Percentiles rank a stretch among this genome's conserved stretches.
Conservation (phyloP, 2,113 vertebrate species). For the Psittacula cyanocephala region DNA sequence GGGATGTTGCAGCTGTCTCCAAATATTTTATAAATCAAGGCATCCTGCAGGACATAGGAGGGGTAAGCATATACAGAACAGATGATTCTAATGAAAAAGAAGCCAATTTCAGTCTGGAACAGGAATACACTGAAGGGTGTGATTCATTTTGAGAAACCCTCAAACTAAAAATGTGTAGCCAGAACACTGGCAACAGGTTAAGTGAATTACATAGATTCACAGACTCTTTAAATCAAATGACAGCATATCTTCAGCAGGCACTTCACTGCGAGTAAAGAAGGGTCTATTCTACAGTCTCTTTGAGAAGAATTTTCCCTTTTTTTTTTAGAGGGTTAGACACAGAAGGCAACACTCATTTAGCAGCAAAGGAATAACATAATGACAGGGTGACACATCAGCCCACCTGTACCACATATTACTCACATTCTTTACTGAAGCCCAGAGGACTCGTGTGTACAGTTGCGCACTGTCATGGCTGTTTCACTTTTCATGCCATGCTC, state of each 20-base stretch:
- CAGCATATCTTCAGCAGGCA: background rate
- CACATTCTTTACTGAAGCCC: conserved; percentile 26
- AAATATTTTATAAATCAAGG: background rate
- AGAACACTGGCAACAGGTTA: background rate
- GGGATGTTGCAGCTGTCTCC: background rate
- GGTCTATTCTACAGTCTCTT: background rate
- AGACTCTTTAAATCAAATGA: background rate
- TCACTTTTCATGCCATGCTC: conserved; percentile 25
- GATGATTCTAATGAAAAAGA: background rate
- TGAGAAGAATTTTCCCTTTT: background rate
- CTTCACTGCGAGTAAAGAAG: background rate
- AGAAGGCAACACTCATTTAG: background rate
- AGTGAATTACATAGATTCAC: background rate
- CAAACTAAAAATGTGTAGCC: background rate
- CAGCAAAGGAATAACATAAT: background rate
- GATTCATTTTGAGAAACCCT: background rate
- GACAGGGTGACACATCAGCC: background rate
- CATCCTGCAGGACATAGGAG: background rate
- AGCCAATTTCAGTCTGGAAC: background rate
- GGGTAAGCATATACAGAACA: background rate
- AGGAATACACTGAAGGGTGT: background rate
- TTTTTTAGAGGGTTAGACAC: background rate
- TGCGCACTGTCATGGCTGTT: conserved; percentile 2
- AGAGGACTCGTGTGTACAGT: background rate
- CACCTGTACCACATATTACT: conserved; percentile 14